Conservation (phyloP, 2,888 invertebrate species). For the Mantis religiosa region DNA sequence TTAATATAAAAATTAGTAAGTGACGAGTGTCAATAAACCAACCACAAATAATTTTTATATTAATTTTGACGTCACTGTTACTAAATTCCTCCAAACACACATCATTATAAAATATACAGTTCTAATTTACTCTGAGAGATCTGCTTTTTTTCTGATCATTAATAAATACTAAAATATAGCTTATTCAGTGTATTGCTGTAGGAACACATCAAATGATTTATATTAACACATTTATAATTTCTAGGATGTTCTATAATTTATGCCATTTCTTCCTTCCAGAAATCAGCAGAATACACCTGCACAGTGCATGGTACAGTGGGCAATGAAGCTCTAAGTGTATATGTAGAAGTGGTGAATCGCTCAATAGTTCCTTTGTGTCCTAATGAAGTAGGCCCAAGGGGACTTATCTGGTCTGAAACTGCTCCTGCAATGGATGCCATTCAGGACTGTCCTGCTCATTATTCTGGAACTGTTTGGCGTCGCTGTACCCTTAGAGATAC, state of each 20-base stretch:
- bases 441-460: slow-evolving; percentile 57
- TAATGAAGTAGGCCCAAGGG: slow-evolving; percentile 43
- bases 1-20: no score
- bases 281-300: slow-evolving; percentile 73
- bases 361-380: slow-evolving; percentile 55
- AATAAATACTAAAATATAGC: no score
- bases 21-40: no score
- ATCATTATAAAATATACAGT: no score
- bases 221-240: no score
- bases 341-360: slow-evolving; percentile 61
- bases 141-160: no score
- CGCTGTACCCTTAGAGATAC: slow-evolving; percentile 57
- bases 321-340: slow-evolving; percentile 55
- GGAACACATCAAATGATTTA: no score
- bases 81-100: no score
- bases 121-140: no score
- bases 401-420: slow-evolving; percentile 61
- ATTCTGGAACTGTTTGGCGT: slow-evolving; percentile 49
- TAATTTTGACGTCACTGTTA: no score
- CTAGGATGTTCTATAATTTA: neutral
- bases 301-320: slow-evolving; percentile 52
- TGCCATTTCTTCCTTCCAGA: slow-evolving; percentile 46
- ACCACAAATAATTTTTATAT: no score
- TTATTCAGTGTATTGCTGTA: no score
- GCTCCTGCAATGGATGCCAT: slow-evolving; percentile 69